These are phyloP conservation scores for Laterallus jamaicensis DNA, from an alignment of 2,113 vertebrate species.

Conservation along the genomic window DNA sequence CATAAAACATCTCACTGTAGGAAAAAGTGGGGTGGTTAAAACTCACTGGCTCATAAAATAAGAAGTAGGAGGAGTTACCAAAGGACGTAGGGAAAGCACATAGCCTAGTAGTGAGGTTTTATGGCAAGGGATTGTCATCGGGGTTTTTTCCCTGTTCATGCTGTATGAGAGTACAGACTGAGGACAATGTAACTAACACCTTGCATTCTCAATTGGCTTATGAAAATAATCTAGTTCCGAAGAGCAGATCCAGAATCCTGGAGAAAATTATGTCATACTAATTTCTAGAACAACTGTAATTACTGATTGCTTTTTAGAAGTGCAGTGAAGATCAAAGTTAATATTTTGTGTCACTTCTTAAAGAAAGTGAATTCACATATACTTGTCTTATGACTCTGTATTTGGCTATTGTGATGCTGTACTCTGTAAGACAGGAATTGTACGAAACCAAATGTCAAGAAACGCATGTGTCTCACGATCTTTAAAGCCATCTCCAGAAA, in stretches of 20 bases:
- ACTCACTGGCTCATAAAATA: not conserved
- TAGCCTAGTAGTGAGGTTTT: not conserved
- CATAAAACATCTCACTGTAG: not conserved
- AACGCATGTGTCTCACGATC: not conserved
- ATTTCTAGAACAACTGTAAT: not conserved
- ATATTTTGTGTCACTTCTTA: not conserved
- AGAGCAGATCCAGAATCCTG: not conserved
- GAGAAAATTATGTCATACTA: not conserved
- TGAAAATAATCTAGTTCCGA: not conserved
- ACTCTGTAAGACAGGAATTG: not conserved
- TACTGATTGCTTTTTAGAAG: not conserved
- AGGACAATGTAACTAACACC: not conserved
- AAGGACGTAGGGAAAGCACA: not conserved
- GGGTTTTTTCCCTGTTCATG: not conserved
- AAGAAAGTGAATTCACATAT: not conserved
- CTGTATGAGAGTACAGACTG: not conserved
- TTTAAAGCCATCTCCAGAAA: conserved; percentile 30
- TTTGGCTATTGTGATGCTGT: not conserved
- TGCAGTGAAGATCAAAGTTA: not conserved
- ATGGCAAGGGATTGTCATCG: not conserved
- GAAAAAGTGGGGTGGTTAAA: not conserved
- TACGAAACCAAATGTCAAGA: not conserved
- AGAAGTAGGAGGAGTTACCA: not conserved
- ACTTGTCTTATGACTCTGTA: not conserved
- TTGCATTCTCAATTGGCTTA: not conserved